Evolutionary conservation across 2,888 invertebrate genomes (phyloP).

Genomic region (Tetanocera ferruginea): DNA sequence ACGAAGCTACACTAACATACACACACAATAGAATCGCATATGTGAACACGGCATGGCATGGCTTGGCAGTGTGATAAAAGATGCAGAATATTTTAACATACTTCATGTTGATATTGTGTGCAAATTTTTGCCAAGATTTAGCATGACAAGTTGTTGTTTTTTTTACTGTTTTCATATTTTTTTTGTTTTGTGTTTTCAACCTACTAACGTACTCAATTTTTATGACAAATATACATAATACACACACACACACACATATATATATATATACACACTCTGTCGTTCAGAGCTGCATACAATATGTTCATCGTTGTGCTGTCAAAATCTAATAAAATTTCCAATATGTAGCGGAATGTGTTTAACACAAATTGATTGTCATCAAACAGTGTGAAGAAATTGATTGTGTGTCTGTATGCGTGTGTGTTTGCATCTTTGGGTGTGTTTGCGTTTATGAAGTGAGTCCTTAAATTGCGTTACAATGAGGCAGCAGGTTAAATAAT

Average conservation of each 20-base stretch:
- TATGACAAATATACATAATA: background rate
- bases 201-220: background rate
- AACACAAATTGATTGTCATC: conserved; percentile 30
- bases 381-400: conserved; percentile 7
- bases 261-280: background rate
- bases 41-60: background rate
- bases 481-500: too few species aligned
- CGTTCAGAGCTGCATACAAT: background rate
- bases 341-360: conserved; percentile 25
- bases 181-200: too few species aligned
- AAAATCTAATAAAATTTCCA: conserved; percentile 29
- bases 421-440: conserved; percentile 2
- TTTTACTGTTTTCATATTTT: background rate
- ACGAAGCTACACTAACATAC: background rate
- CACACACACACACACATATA: conserved; percentile 2
- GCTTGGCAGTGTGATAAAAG: background rate
- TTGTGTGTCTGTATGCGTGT: background rate
- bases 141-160: conserved; percentile 3
- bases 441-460: background rate
- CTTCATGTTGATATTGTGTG: conserved; percentile 16
- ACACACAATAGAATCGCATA: background rate
- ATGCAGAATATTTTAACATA: conserved; percentile 19
- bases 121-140: conserved; percentile 3
- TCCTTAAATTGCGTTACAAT: background rate
- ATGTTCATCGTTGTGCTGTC: background rate